Evolutionary conservation across 2,113 vertebrate species (phyloP).

Genomic region (Petroica traversi): DNA sequence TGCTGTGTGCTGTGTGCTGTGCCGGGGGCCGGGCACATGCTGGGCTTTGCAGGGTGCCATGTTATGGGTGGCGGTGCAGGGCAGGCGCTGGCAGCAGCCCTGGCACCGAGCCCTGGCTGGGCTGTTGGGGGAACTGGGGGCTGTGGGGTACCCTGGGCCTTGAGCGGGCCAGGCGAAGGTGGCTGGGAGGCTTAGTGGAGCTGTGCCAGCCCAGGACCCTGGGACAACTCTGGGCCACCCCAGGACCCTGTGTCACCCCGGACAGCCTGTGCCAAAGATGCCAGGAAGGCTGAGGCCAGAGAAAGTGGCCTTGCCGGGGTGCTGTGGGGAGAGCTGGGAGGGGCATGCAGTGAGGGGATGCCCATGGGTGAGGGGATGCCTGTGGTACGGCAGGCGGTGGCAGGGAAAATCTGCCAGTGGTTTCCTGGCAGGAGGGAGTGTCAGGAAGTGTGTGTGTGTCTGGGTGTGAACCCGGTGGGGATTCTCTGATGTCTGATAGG

Average conservation of each 20-base stretch:
- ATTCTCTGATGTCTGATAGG: not conserved
- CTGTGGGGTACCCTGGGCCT: not conserved
- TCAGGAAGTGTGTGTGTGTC: accelerated
- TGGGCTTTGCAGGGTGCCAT: not conserved
- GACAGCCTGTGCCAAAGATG: not conserved
- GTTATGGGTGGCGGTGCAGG: not conserved
- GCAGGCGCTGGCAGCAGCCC: not conserved
- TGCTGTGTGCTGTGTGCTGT: too few relatives aligned
- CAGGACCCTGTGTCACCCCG: not conserved
- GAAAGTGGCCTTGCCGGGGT: not conserved
- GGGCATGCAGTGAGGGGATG: accelerated
- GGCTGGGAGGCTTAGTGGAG: accelerated
- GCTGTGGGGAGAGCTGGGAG: not conserved
- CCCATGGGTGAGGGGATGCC: not conserved
- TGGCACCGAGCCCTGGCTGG: not conserved
- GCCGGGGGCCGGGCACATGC: not conserved
- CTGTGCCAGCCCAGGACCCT: not conserved
- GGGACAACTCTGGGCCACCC: not conserved
- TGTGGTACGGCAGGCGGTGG: accelerated
- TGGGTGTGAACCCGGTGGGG: not conserved
- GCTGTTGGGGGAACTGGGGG: not conserved
- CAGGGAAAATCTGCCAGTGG: not conserved
- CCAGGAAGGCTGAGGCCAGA: not conserved
- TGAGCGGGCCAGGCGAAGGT: accelerated
- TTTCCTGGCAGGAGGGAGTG: not conserved